A percentile compares a stretch with the other conserved stretches of the same genome.
Evolutionary conservation across 92 coral and sea anemone genomes (phyloP).

Genomic region (Chrysogorgia sp.): DNA sequence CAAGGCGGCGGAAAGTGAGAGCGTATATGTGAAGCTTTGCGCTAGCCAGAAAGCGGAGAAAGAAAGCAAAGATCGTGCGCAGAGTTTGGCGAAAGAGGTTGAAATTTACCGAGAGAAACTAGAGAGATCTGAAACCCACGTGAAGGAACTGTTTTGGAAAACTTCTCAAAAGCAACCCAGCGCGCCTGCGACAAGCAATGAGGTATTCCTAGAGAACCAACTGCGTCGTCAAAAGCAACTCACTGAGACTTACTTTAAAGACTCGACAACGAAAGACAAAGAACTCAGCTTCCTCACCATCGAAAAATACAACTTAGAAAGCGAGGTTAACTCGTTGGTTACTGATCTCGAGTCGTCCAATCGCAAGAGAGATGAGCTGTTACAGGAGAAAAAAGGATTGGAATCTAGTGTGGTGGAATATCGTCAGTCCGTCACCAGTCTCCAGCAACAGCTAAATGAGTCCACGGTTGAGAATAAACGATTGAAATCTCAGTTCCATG

Average conservation of each 20-base stretch:
- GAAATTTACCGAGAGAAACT: constrained; percentile 27
- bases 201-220: constrained; percentile 17
- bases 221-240: constrained; percentile 19
- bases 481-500: constrained; percentile 25
- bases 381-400: constrained; percentile 19
- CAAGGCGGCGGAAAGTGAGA: constrained; percentile 7
- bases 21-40: neutral
- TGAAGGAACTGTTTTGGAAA: constrained; percentile 20
- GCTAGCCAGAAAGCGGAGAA: constrained; percentile 11
- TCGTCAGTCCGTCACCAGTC: neutral
- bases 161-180: neutral
- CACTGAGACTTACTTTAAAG: constrained; percentile 24
- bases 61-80: constrained; percentile 7
- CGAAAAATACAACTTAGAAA: constrained; percentile 39
- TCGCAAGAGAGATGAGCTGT: constrained; percentile 25
- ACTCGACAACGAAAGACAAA: constrained; percentile 30
- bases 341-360: constrained; percentile 31
- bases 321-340: constrained; percentile 22
- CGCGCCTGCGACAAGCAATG: neutral
- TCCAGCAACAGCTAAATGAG: constrained; percentile 6
- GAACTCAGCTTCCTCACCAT: constrained; percentile 36
- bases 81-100: constrained; percentile 18
- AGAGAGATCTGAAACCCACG: constrained; percentile 24
- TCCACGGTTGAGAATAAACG: constrained; percentile 9
- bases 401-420: constrained; percentile 3